phyloP scores from a whole-genome alignment of 2,888 invertebrate genomes.

The Colostygia pectinataria region DNA sequence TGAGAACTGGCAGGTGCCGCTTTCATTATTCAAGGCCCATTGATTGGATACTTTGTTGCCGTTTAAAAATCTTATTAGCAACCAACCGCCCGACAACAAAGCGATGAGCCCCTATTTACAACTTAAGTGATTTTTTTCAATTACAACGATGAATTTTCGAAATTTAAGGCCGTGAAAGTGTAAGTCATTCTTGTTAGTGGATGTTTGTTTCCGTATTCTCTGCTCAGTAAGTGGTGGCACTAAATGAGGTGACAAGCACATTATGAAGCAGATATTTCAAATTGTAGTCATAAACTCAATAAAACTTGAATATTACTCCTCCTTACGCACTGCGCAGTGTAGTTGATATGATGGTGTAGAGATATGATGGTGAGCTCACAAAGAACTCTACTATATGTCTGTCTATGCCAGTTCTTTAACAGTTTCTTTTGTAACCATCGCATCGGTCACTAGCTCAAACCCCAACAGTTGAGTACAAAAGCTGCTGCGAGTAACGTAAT shows the following conservation, averaged over 20 bases:
- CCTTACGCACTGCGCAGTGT: too few species aligned
- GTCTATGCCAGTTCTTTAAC: background rate
- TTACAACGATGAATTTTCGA: slow-evolving; percentile 72
- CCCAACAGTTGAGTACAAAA: slow-evolving; percentile 49
- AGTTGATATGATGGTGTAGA: too few species aligned
- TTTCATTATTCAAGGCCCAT: slow-evolving; percentile 82
- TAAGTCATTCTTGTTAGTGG: slow-evolving; percentile 79
- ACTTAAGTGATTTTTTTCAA: slow-evolving; percentile 82
- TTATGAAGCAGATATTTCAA: background rate
- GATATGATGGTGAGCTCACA: too few species aligned
- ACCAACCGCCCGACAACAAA: slow-evolving; percentile 70
- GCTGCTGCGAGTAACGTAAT: slow-evolving; percentile 81
- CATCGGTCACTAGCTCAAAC: slow-evolving; percentile 60
- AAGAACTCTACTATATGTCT: too few species aligned
- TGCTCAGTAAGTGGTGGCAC: slow-evolving; percentile 46
- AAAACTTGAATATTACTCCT: background rate
- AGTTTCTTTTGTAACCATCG: background rate
- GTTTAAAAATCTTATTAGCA: slow-evolving; percentile 83
- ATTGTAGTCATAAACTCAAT: background rate
- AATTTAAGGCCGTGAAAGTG: slow-evolving; percentile 59
- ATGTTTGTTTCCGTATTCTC: slow-evolving; percentile 64
- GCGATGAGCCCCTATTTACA: slow-evolving; percentile 66
- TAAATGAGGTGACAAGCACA: slow-evolving; percentile 53
- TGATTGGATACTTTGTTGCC: slow-evolving; percentile 83
- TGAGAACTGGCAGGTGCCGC: slow-evolving; percentile 79